Evolutionary conservation across 1,140 invertebrate species (phyloP).

Genomic region (Lordiphosa clarofinis): DNA sequence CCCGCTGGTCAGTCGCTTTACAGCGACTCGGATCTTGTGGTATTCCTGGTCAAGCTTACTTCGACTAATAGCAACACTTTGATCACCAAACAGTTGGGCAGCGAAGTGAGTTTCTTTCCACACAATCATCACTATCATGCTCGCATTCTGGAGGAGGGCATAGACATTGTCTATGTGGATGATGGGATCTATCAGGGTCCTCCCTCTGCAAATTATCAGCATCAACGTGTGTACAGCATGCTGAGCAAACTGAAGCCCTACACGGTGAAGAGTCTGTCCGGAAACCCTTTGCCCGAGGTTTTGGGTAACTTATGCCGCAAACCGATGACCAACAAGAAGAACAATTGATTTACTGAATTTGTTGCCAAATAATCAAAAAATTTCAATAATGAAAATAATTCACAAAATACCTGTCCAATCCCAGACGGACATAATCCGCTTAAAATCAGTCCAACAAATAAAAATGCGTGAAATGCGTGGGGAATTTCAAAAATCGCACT

Average conservation of each 20-base stretch:
- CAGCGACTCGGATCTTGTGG: too few species aligned
- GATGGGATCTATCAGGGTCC: constrained; percentile 28
- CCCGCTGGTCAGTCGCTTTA: constrained; percentile 25
- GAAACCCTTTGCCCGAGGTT: constrained; percentile 32
- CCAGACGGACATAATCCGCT: constrained; percentile 68
- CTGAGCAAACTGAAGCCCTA: constrained; percentile 42
- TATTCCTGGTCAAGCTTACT: constrained; percentile 23
- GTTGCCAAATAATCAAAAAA: too few species aligned
- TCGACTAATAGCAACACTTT: constrained; percentile 21
- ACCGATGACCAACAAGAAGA: not conserved
- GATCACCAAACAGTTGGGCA: constrained; percentile 52
- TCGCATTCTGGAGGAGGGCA: constrained; percentile 48
- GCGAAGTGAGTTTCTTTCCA: constrained; percentile 50
- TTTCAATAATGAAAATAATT: constrained; percentile 34
- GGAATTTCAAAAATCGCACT: constrained; percentile 64
- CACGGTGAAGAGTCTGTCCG: constrained; percentile 39
- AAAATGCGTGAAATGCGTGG: constrained; percentile 1
- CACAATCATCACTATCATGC: constrained; percentile 49
- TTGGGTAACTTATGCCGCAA: constrained; percentile 38
- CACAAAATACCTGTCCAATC: constrained; percentile 33
- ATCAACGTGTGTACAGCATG: constrained; percentile 44
- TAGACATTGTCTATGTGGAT: constrained; percentile 54
- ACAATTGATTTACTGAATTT: not conserved
- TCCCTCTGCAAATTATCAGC: constrained; percentile 22
- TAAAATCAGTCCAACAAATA: constrained; percentile 42